These are phyloP conservation scores for Pectinophora gossypiella DNA, from an alignment of 1,140 invertebrate genomes.

Conservation along the genomic window DNA sequence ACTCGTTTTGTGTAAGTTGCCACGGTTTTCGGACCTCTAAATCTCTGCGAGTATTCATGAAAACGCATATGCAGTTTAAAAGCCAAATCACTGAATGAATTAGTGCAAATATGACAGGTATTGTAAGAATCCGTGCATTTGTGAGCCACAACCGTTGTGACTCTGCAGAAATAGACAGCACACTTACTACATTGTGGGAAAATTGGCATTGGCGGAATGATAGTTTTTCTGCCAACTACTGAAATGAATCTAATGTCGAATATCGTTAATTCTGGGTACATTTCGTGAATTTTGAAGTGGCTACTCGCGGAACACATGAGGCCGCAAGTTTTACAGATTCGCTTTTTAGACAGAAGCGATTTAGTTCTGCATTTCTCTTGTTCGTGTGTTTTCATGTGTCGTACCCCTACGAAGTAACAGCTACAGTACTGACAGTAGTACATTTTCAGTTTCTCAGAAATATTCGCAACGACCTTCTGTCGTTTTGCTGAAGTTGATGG, in stretches of 20 bases:
- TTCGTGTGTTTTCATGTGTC: not conserved
- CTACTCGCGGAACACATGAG: not conserved
- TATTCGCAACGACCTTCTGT: not conserved
- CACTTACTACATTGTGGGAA: constrained; percentile 12
- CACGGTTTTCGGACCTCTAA: not conserved
- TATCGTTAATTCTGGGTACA: not conserved
- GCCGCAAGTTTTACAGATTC: not conserved
- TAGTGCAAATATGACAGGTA: constrained; percentile 14
- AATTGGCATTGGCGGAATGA: constrained; percentile 6
- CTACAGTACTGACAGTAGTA: not conserved
- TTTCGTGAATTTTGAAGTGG: not conserved
- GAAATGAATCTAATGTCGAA: not conserved
- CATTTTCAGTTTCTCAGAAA: not conserved
- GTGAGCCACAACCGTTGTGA: not conserved
- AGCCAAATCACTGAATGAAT: constrained; percentile 10
- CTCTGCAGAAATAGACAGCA: constrained; percentile 3
- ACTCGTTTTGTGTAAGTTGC: not conserved
- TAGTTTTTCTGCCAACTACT: not conserved
- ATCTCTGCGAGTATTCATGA: constrained; percentile 9
- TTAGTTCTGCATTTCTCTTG: not conserved
- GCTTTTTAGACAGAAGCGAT: not conserved
- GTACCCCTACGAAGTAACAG: not conserved
- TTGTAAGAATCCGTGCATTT: constrained; percentile 6
- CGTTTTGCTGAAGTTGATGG: too few relatives aligned
- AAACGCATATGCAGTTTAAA: constrained; percentile 13